phyloP scores from a whole-genome alignment of 2,888 invertebrate genomes.

The Notocelia uddmanniana region DNA sequence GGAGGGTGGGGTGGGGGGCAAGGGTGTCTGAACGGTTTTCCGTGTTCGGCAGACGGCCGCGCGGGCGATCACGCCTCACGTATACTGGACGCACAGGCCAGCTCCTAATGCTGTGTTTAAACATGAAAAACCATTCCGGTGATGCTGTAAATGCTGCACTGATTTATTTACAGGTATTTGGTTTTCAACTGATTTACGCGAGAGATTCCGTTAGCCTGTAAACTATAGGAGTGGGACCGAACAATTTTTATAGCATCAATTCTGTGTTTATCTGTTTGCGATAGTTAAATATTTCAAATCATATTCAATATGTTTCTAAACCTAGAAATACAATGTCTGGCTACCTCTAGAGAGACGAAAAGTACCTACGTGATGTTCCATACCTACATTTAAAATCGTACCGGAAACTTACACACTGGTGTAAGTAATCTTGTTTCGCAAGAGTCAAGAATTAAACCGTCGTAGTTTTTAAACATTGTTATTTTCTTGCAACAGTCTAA shows the following conservation, averaged over 20 bases:
- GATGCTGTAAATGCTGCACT: constrained; percentile 77
- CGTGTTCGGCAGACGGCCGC: constrained; percentile 82
- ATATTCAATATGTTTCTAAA: too few relatives aligned
- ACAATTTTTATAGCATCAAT: background rate
- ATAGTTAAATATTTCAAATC: too few relatives aligned
- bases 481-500: too few relatives aligned
- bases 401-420: too few relatives aligned
- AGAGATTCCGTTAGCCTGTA: background rate
- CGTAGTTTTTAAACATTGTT: too few relatives aligned
- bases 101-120: constrained; percentile 80
- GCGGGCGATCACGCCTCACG: constrained; percentile 81
- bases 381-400: too few relatives aligned
- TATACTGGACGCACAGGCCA: constrained; percentile 70
- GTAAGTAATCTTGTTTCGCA: too few relatives aligned
- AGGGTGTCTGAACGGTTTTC: constrained; percentile 83
- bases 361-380: too few relatives aligned
- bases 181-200: background rate
- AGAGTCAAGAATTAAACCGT: too few relatives aligned
- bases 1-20: constrained; percentile 66
- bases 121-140: constrained; percentile 84
- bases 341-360: too few relatives aligned
- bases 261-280: background rate
- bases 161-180: constrained; percentile 62
- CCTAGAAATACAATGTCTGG: too few relatives aligned
- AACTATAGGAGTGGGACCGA: background rate